Evolutionary conservation across 2,113 vertebrate species (phyloP).

Genomic region (Atractosteus spatula): DNA sequence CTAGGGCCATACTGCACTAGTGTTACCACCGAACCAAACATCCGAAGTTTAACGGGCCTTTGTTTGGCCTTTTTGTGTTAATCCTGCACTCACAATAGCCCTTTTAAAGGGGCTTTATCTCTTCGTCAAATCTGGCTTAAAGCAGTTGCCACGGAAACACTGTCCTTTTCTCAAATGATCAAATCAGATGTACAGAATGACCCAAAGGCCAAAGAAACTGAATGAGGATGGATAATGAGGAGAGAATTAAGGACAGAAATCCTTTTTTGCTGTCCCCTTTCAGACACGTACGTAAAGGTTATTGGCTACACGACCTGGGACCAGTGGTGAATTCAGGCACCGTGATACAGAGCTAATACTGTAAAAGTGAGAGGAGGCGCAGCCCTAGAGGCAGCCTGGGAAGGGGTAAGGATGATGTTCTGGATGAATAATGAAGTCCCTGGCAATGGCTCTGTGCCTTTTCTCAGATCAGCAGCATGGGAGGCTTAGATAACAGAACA

Average conservation of each 20-base stretch:
- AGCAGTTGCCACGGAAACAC: conserved; percentile 15
- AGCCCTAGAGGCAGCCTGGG: neutral
- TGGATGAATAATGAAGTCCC: too few species aligned
- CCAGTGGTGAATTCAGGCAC: neutral
- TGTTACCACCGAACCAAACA: conserved; percentile 1
- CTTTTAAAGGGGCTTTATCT: conserved; percentile 9
- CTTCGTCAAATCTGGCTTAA: neutral
- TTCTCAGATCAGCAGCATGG: neutral
- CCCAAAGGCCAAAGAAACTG: neutral
- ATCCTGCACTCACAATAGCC: conserved; percentile 6
- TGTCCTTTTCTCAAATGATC: conserved; percentile 2
- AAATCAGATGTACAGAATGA: conserved; percentile 16
- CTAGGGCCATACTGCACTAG: neutral
- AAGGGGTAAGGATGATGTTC: neutral
- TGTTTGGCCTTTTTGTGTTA: neutral
- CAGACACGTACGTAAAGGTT: neutral
- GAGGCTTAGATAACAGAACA: too few species aligned
- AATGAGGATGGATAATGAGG: neutral
- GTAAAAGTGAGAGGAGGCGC: neutral
- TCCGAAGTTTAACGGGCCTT: conserved; percentile 6
- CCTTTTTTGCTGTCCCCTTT: neutral
- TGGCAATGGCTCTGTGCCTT: neutral
- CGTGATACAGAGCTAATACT: neutral
- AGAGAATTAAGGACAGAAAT: neutral
- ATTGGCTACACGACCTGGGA: neutral